Conservation (phyloP, 2,797 vertebrate genomes). For the Sebastes taczanowskii region DNA sequence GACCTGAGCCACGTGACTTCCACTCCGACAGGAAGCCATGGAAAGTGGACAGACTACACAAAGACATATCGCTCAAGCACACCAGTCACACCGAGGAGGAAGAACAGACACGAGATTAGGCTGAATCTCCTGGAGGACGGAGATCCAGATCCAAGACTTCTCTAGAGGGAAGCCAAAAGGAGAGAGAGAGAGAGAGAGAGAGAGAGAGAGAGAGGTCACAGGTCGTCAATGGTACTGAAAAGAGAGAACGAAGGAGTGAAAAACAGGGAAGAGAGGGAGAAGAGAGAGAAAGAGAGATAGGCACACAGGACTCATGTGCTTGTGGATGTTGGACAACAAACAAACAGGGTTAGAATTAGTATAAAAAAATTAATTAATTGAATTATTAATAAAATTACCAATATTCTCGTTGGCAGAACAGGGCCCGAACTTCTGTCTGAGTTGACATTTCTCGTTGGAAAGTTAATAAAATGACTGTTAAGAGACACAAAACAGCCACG, state of each 20-base stretch:
- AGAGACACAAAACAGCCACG: neutral
- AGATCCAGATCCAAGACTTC: neutral
- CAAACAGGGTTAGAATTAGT: neutral
- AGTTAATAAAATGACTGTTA: neutral
- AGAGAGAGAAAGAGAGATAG: neutral
- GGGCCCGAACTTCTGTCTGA: neutral
- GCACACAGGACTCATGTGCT: neutral
- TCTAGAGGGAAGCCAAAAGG: neutral
- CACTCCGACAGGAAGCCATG: neutral
- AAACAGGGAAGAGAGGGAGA: neutral
- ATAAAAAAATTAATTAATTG: too few relatives aligned
- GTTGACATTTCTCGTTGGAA: neutral
- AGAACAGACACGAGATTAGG: neutral
- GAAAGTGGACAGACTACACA: neutral
- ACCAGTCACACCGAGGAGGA: neutral
- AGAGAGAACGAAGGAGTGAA: neutral
- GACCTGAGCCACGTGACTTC: neutral
- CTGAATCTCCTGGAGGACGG: neutral
- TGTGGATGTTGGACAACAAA: neutral
- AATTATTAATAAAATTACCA: too few relatives aligned
- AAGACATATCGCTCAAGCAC: neutral
- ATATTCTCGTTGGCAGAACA: neutral
- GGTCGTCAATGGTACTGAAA: neutral
- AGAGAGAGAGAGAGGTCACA: neutral
- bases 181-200: too few relatives aligned